These are phyloP conservation scores for Erannis defoliaria DNA, from an alignment of 2,888 invertebrate genomes.

Conservation along the genomic window DNA sequence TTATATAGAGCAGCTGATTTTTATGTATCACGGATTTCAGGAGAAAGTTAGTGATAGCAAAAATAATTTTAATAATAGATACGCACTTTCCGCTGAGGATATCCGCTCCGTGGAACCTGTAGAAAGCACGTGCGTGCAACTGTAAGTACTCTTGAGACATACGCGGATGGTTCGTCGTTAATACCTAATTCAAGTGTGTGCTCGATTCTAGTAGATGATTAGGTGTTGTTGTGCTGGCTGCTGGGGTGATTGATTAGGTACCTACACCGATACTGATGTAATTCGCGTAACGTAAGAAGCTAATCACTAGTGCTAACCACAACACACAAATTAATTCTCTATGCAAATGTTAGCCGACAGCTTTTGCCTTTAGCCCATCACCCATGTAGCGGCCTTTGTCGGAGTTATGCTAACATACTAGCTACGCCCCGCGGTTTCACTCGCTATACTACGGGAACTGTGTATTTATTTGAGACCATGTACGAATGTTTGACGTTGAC, in stretches of 20 bases:
- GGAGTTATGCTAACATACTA: no score
- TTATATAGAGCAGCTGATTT: no score
- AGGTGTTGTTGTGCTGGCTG: conserved; percentile 5
- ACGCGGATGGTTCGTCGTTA: conserved; percentile 50
- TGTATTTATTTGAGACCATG: no score
- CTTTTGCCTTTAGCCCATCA: no score
- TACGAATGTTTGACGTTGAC: no score
- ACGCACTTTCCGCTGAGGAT: conserved; percentile 10
- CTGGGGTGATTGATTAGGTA: neutral
- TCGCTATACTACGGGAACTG: no score
- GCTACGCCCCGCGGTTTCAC: no score
- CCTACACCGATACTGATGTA: conserved; percentile 4
- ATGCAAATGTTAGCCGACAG: neutral
- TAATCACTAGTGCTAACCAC: neutral
- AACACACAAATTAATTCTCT: neutral
- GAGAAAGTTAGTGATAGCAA: no score
- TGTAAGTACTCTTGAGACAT: conserved; percentile 46
- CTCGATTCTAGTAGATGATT: conserved; percentile 6
- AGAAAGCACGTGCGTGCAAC: conserved; percentile 47
- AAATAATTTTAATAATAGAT: neutral
- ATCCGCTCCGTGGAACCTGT: neutral
- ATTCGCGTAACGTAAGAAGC: neutral
- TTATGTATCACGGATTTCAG: no score
- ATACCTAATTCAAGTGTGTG: conserved; percentile 52
- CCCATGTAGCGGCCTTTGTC: no score